These are phyloP conservation scores for Brachyhypopomus occidentalis DNA, from an alignment of 2,113 vertebrate genomes.

Conservation along the genomic window DNA sequence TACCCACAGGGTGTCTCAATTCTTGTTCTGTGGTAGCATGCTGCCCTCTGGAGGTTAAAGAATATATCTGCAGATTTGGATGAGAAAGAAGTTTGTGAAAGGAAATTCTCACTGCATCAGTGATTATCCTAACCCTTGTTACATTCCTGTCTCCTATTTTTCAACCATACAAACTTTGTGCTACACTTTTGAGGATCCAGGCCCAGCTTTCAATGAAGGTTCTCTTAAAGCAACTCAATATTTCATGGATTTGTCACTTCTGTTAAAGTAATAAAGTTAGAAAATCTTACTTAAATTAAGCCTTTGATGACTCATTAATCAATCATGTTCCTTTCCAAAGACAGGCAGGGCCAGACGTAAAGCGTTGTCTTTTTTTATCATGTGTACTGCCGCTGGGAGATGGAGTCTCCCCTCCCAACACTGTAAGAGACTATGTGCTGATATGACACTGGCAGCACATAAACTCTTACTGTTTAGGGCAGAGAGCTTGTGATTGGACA, in stretches of 20 bases:
- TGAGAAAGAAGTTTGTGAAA: background rate
- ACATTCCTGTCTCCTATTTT: background rate
- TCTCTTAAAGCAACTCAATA: background rate
- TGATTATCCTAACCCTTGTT: background rate
- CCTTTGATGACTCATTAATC: background rate
- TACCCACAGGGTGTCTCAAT: background rate
- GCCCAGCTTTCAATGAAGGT: background rate
- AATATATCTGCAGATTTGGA: background rate
- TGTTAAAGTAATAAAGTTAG: background rate
- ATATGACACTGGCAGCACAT: slow-evolving; percentile 71
- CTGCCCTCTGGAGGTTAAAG: slow-evolving; percentile 27
- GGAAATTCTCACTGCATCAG: background rate
- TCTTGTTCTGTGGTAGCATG: background rate
- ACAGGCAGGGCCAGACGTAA: background rate
- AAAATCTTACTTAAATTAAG: background rate
- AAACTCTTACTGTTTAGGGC: slow-evolving; percentile 80
- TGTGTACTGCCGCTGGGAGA: background rate
- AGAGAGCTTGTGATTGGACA: slow-evolving; percentile 42
- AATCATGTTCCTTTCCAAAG: background rate
- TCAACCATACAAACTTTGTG: background rate
- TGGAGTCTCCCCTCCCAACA: slow-evolving; percentile 66
- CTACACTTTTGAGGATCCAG: background rate
- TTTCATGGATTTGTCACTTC: background rate
- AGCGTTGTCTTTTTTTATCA: background rate
- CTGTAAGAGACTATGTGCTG: slow-evolving; percentile 75